phyloP scores from a whole-genome alignment of 2,113 vertebrate species.

The Mesocricetus auratus region DNA sequence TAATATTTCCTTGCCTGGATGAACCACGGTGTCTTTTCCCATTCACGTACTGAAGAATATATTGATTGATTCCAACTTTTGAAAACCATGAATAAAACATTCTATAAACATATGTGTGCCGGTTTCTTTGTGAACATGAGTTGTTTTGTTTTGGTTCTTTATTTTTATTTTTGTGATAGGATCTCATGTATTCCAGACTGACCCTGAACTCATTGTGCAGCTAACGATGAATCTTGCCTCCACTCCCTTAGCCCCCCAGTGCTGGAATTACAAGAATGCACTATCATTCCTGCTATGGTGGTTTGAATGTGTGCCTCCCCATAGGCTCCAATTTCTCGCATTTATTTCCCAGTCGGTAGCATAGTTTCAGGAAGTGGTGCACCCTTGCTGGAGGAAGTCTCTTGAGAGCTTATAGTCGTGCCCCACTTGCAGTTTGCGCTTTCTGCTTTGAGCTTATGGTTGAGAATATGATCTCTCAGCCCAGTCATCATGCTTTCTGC shows the following conservation, averaged over 20 bases:
- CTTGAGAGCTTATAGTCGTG: background rate
- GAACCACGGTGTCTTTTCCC: background rate
- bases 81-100: slow-evolving; percentile 29
- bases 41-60: background rate
- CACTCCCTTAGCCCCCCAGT: background rate
- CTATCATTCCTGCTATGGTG: background rate
- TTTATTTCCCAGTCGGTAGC: background rate
- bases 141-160: slow-evolving; percentile 20
- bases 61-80: slow-evolving; percentile 33
- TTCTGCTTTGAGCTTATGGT: background rate
- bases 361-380: background rate
- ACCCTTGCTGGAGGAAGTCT: background rate
- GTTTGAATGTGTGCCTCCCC: background rate
- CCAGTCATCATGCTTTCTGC: background rate
- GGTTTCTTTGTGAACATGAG: background rate
- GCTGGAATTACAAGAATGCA: background rate
- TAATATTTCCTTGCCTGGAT: background rate
- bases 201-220: background rate
- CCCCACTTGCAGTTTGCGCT: background rate
- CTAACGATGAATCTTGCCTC: background rate
- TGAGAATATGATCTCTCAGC: background rate
- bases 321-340: background rate
- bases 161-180: background rate
- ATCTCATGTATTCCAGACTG: background rate
- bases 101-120: background rate